These are phyloP conservation scores for Parauchenoglanis ngamensis DNA, from an alignment of 2,797 vertebrate species.

Conservation along the genomic window DNA sequence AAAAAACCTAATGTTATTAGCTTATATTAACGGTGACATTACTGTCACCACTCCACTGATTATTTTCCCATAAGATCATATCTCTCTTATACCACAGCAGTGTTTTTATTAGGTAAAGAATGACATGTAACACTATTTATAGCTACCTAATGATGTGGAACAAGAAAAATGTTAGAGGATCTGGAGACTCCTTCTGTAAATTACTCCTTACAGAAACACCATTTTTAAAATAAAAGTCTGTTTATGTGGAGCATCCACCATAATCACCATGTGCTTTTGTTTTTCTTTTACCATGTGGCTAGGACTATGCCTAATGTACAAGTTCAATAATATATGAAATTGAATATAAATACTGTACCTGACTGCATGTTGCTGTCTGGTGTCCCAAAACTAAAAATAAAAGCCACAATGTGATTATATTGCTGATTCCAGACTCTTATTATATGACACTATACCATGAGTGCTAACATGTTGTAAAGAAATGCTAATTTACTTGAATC, in stretches of 20 bases:
- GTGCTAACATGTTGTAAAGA: neutral
- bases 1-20: neutral
- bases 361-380: slow-evolving; percentile 54
- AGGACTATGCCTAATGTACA: neutral
- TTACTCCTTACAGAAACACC: neutral
- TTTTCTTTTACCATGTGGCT: neutral
- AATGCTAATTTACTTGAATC: slow-evolving; percentile 59
- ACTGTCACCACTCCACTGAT: neutral
- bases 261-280: neutral
- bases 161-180: neutral
- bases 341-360: slow-evolving; percentile 52
- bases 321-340: neutral
- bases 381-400: slow-evolving; percentile 67
- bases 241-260: no score
- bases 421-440: neutral
- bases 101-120: neutral
- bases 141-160: no score
- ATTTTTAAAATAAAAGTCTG: neutral
- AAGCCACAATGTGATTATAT: neutral
- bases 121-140: neutral
- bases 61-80: neutral
- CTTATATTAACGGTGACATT: neutral
- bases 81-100: neutral
- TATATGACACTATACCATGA: neutral
- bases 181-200: neutral